A percentile compares a stretch with the other conserved stretches of the same genome.
These are phyloP conservation scores for Nymphicus hollandicus DNA, from an alignment of 2,113 vertebrate species.

Conservation along the genomic window DNA sequence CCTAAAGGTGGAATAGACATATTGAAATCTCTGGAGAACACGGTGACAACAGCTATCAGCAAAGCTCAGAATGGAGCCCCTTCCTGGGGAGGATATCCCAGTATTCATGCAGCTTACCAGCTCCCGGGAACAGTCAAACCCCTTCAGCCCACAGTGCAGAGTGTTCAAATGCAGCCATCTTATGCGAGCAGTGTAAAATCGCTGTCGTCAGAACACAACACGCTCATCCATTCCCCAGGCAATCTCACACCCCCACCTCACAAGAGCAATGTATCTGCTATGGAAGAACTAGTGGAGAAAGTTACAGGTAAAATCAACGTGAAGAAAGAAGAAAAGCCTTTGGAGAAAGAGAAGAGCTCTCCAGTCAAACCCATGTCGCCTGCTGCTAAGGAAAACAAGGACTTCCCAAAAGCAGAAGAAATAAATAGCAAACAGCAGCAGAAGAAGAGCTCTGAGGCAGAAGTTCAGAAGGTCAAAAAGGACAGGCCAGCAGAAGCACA, in stretches of 20 bases:
- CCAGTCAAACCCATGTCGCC: conserved; percentile 79
- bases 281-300: conserved; percentile 98
- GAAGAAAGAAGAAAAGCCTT: conserved; percentile 85
- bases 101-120: conserved; percentile 98
- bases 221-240: conserved; percentile 85
- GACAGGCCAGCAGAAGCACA: conserved; percentile 79
- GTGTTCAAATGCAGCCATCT: conserved; percentile 87
- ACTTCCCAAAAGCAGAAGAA: conserved; percentile 79
- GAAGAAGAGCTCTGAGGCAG: conserved; percentile 78
- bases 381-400: conserved; percentile 83
- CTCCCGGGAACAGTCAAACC: conserved; percentile 88
- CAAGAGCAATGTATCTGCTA: conserved; percentile 93
- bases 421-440: conserved; percentile 66
- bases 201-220: conserved; percentile 79
- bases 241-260: conserved; percentile 89
- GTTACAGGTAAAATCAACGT: conserved; percentile 88
- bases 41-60: conserved; percentile 95
- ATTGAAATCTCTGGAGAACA: conserved; percentile 95
- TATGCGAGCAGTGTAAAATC: conserved; percentile 83
- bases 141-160: conserved; percentile 82
- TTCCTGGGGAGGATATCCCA: conserved; percentile 97
- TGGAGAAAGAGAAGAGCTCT: conserved; percentile 78
- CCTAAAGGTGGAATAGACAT: conserved; percentile 95
- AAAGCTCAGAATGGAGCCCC: conserved; percentile 97
- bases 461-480: conserved; percentile 84